Percentiles rank a stretch among this genome's conserved stretches.
phyloP scores from a whole-genome alignment of 2,888 invertebrate species.

The Minunthozetes semirufus region DNA sequence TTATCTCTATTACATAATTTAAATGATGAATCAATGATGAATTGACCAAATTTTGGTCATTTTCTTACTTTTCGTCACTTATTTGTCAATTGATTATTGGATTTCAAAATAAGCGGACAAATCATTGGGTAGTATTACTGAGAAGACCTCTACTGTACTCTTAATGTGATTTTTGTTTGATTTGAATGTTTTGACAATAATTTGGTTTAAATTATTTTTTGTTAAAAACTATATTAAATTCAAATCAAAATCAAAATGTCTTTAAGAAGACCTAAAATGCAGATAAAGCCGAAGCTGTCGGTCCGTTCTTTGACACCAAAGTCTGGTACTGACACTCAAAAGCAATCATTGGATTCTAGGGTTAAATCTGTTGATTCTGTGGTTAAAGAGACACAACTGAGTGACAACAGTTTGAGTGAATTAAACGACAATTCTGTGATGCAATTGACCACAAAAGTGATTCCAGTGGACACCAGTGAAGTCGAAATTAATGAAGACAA shows the following conservation, averaged over 20 bases:
- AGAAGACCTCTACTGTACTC: too few species aligned
- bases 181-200: not conserved
- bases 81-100: too few species aligned
- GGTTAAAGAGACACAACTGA: not conserved
- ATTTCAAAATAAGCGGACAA: too few species aligned
- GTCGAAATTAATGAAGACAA: not conserved
- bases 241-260: not conserved
- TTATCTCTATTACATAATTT: too few species aligned
- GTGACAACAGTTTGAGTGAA: not conserved
- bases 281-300: conserved; percentile 17
- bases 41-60: too few species aligned
- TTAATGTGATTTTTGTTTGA: too few species aligned
- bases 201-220: not conserved
- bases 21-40: too few species aligned
- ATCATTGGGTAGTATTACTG: too few species aligned
- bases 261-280: conserved; percentile 22
- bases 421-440: not conserved
- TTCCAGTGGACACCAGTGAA: not conserved
- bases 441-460: not conserved
- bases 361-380: not conserved
- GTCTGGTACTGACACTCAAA: not conserved
- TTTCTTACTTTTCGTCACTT: too few species aligned
- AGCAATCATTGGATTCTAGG: not conserved
- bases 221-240: not conserved
- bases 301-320: not conserved